Percentiles rank a stretch among this genome's conserved stretches.
These are phyloP conservation scores for Embidobia sp. DNA, from an alignment of 2,888 invertebrate species.

Conservation along the genomic window DNA sequence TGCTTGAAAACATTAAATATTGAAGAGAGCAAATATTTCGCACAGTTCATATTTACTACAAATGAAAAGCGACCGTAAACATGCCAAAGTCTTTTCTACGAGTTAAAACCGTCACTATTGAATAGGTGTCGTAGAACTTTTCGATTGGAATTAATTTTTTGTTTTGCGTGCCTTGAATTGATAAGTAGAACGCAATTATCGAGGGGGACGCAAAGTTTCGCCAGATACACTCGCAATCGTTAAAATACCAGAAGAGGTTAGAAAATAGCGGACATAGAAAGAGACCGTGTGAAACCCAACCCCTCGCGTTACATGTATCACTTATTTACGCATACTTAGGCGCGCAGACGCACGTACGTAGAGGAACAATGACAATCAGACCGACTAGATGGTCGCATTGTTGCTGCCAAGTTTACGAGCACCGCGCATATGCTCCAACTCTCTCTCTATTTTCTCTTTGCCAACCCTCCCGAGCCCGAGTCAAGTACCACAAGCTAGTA, in stretches of 20 bases:
- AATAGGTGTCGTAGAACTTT: no score
- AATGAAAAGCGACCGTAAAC: no score
- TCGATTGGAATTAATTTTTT: slow-evolving; percentile 9
- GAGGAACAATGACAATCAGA: slow-evolving; percentile 75
- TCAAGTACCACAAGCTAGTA: slow-evolving; percentile 50
- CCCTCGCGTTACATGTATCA: slow-evolving; percentile 55
- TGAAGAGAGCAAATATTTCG: no score
- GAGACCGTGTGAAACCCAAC: slow-evolving; percentile 40
- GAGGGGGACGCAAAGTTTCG: slow-evolving; percentile 3
- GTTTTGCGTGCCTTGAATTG: slow-evolving; percentile 13
- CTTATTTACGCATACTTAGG: slow-evolving; percentile 54
- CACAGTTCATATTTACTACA: no score
- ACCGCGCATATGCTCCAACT: slow-evolving; percentile 75
- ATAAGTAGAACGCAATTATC: slow-evolving; percentile 18
- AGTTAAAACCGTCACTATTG: no score
- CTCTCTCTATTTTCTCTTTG: slow-evolving; percentile 30
- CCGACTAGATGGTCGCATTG: slow-evolving; percentile 73
- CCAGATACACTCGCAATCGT: slow-evolving; percentile 15
- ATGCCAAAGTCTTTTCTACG: no score
- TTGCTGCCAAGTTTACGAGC: slow-evolving; percentile 75
- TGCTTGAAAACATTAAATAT: no score
- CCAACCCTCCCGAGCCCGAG: slow-evolving; percentile 31
- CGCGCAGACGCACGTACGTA: slow-evolving; percentile 30
- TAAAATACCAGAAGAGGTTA: slow-evolving; percentile 26
- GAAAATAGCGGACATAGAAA: slow-evolving; percentile 21